Conservation (phyloP, 2,888 invertebrate species). For the Agrenia bidenticulata region DNA sequence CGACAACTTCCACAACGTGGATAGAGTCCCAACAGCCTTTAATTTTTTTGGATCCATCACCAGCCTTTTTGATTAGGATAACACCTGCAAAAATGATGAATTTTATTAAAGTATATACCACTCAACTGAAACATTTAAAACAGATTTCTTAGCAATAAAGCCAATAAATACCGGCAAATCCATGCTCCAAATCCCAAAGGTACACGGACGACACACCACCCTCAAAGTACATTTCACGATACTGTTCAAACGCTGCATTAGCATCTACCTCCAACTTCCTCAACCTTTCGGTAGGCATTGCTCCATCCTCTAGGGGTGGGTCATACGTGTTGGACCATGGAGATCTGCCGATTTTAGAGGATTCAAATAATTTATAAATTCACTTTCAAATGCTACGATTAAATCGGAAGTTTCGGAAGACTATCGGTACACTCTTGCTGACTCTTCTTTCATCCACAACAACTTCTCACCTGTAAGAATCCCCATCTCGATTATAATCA, state of each 20-base stretch:
- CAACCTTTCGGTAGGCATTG: conserved; percentile 94
- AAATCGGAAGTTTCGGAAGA: too few species aligned
- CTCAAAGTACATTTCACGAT: conserved; percentile 98
- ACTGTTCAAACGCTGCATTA: conserved; percentile 97
- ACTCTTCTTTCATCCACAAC: conserved; percentile 3
- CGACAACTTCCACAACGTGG: conserved; percentile 98
- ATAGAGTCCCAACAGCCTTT: conserved; percentile 99
- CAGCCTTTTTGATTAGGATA: conserved; percentile 97
- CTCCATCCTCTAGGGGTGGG: conserved; percentile 96
- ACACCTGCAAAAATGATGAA: conserved; percentile 66
- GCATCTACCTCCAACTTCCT: conserved; percentile 96
- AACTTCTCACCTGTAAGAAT: conserved; percentile 87
- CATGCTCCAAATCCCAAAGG: conserved; percentile 98
- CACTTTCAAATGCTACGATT: background rate
- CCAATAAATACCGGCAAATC: conserved; percentile 75
- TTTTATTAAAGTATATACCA: background rate
- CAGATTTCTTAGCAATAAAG: conserved; percentile 2
- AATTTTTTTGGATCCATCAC: conserved; percentile 96
- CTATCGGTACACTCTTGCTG: too few species aligned
- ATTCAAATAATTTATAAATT: background rate
- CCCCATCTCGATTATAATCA: conserved; percentile 99
- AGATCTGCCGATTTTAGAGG: conserved; percentile 71
- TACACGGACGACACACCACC: conserved; percentile 99
- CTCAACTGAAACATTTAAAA: background rate
- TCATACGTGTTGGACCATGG: conserved; percentile 99